Conservation (phyloP, 53 echinoderm and acorn worm species). For the Antedon mediterranea region DNA sequence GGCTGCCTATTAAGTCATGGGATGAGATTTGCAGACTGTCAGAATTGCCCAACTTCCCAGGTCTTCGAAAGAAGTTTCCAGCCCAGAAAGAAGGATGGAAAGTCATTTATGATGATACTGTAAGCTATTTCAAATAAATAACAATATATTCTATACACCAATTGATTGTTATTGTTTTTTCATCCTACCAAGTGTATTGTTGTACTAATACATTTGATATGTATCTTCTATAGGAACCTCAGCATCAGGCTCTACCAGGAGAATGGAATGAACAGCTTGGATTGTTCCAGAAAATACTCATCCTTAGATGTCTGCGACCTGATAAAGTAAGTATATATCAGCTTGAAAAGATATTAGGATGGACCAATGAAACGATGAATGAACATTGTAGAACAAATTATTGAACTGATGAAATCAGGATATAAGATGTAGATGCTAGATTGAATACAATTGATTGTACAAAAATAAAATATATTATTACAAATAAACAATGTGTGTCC, state of each 20-base stretch:
- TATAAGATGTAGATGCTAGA: too few species aligned
- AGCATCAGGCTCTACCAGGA: slow-evolving; percentile 56
- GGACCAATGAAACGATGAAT: background rate
- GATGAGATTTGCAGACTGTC: slow-evolving; percentile 78
- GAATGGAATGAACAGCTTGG: slow-evolving; percentile 88
- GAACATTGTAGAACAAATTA: background rate
- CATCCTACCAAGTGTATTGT: too few species aligned
- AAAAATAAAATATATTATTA: too few species aligned
- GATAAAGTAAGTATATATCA: slow-evolving; percentile 53
- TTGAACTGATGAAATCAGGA: too few species aligned
- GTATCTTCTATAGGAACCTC: slow-evolving; percentile 47
- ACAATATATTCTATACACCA: too few species aligned
- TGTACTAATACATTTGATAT: too few species aligned
- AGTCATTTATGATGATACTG: slow-evolving; percentile 70
- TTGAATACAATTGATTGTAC: too few species aligned
- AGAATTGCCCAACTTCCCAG: slow-evolving; percentile 65
- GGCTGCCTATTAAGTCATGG: slow-evolving; percentile 87
- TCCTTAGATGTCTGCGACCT: slow-evolving; percentile 77
- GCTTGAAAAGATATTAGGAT: background rate
- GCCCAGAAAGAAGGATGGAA: slow-evolving; percentile 99
- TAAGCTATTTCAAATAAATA: too few species aligned
- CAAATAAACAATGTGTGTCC: background rate
- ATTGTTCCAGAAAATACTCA: slow-evolving; percentile 85
- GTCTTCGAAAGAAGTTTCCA: slow-evolving; percentile 89
- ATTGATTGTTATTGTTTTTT: too few species aligned